phyloP scores from a whole-genome alignment of 2,113 vertebrate species.

The Actenoides lindsayi region DNA sequence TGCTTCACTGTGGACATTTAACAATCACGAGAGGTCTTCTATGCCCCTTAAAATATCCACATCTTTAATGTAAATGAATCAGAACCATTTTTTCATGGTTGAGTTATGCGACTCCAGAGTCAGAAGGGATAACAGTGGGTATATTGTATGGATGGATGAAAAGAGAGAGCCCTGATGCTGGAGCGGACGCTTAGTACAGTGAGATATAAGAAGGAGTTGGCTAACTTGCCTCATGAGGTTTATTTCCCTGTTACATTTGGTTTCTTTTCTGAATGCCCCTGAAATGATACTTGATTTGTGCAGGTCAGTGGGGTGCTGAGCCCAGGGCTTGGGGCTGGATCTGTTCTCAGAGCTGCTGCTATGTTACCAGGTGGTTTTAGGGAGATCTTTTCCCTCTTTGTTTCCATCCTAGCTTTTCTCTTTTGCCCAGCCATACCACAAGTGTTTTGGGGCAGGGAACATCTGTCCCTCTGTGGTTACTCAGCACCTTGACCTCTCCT shows the following conservation, averaged over 20 bases:
- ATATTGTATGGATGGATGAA: constrained; percentile 29
- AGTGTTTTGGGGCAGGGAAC: neutral
- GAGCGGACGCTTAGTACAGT: neutral
- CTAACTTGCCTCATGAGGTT: neutral
- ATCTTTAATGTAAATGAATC: constrained; percentile 64
- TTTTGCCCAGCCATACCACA: neutral
- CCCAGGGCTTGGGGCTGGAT: neutral
- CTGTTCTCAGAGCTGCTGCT: fast-evolving
- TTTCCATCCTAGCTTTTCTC: neutral
- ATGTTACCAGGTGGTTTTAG: neutral
- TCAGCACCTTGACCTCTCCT: neutral
- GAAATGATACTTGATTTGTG: neutral
- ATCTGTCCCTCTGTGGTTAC: neutral
- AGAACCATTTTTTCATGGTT: constrained; percentile 41
- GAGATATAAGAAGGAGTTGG: neutral
- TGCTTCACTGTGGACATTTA: constrained; percentile 47
- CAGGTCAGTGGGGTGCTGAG: neutral
- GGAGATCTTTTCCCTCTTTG: neutral
- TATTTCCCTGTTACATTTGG: neutral
- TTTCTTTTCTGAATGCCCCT: neutral
- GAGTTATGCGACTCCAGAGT: constrained; percentile 1
- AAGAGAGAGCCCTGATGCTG: neutral
- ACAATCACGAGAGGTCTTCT: constrained; percentile 34
- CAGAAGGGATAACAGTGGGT: constrained; percentile 45
- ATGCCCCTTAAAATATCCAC: constrained; percentile 50